Percentiles rank a stretch among this genome's conserved stretches.
Evolutionary conservation across 2,113 vertebrate species (phyloP).

Genomic region (Cynoglossus semilaevis): DNA sequence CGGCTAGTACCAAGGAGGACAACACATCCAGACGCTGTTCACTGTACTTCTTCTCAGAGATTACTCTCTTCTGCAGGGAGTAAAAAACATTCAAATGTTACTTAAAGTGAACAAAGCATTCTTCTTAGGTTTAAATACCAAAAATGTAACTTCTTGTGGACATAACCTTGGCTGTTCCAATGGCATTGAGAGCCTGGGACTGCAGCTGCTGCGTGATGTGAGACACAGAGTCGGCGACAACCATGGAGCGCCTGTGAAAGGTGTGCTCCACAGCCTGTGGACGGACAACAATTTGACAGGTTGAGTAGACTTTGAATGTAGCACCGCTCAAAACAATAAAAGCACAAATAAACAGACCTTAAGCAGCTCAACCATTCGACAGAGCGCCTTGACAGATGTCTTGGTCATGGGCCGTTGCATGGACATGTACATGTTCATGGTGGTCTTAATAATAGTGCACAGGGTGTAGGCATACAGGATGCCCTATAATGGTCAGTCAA

Average conservation of each 20-base stretch:
- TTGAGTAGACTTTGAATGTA: neutral
- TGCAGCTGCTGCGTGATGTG: constrained; percentile 94
- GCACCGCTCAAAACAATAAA: neutral
- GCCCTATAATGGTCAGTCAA: constrained; percentile 75
- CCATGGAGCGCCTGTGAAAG: constrained; percentile 91
- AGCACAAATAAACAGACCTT: constrained; percentile 76
- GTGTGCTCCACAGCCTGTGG: constrained; percentile 91
- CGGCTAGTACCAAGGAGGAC: constrained; percentile 91
- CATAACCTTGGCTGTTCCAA: constrained; percentile 88
- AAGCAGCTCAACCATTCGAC: constrained; percentile 91
- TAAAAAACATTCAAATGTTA: neutral
- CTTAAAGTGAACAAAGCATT: too few relatives aligned
- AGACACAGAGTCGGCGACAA: constrained; percentile 93
- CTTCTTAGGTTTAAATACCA: neutral
- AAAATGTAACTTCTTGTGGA: neutral
- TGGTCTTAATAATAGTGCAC: constrained; percentile 93
- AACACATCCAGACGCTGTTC: constrained; percentile 96
- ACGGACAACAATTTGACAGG: neutral
- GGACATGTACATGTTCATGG: constrained; percentile 98
- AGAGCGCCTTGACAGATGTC: constrained; percentile 94
- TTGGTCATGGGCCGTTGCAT: constrained; percentile 98
- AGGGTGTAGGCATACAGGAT: constrained; percentile 96
- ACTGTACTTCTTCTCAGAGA: constrained; percentile 99
- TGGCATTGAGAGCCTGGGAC: constrained; percentile 88
- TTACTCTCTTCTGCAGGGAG: constrained; percentile 88